Evolutionary conservation across 2,113 vertebrate genomes (phyloP), one percentile per base, ranked within the genome.

Genomic region (Uropsilus gracilis): DNA sequence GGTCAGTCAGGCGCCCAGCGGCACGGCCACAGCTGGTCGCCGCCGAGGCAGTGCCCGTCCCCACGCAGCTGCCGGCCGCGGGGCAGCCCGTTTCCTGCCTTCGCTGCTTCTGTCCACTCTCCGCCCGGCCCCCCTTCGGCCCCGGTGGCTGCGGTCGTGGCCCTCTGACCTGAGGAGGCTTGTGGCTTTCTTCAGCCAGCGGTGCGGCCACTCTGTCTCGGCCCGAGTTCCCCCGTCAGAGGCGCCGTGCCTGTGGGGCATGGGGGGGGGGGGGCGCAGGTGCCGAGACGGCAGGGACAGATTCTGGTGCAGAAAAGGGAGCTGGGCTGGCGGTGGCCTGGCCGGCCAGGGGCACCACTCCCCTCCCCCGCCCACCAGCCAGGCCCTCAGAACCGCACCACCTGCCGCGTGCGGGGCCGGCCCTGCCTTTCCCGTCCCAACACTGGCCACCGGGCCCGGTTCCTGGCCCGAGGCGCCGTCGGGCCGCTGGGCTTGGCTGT

Each of bases 271-370:
- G n/a, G n/a, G n/a, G n/a, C n/a, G 53, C 66, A 83, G 76, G 42
- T 6, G 24, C 50, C 50, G 17, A 53, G 53, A 55, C 75, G 57
- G 53, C 72, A 48, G 71, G 86, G 90, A 89, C 66, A 73, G 90
- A 94, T 96, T 96, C 97, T 96, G 95, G 95, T 96, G 94, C 96
- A 94, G 97, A 95, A 97, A 95, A 92, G 88, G 88, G 46, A 69
- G 20, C 0, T 14, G 63, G 61, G 76, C 42, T 2, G 0, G 12
- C 73, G 66, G 50, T 12, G 50, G 28, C 53, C 28, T 32, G n/a
- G 22, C 26, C 4, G 22, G 76, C 1, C 53, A 6, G 53, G 50
- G 53, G 53, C 53, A 7, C 59, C 59, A 12, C 28, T 11, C 30
- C 59, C 59, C 59, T 10, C 57, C 57, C 22, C 57, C 4, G 24